Evolutionary conservation across 2,888 invertebrate genomes (phyloP).

Genomic region (Callyntrura sp.): DNA sequence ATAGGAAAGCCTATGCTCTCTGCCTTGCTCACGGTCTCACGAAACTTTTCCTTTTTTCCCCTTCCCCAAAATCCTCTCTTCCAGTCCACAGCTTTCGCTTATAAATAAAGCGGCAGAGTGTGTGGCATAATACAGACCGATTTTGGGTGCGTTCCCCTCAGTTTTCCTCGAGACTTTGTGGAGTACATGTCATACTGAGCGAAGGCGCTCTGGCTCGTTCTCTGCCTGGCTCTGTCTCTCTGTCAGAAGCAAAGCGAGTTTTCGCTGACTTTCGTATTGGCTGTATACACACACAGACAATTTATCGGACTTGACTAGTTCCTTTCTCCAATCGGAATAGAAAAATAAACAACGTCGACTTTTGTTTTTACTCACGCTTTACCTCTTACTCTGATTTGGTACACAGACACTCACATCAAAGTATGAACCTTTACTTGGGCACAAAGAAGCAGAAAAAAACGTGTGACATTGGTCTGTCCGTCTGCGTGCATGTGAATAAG

Average conservation of each 20-base stretch:
- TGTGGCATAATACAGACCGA: neutral
- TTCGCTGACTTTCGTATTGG: neutral
- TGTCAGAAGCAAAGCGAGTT: neutral
- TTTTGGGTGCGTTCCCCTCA: slow-evolving; percentile 69
- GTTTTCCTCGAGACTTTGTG: slow-evolving; percentile 57
- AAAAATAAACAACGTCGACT: too few relatives aligned
- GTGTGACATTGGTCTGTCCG: too few relatives aligned
- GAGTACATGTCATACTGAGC: slow-evolving; percentile 9
- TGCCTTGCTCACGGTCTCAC: neutral
- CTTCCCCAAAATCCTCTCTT: neutral
- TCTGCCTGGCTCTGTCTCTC: neutral
- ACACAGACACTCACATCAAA: neutral
- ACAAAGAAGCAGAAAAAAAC: neutral
- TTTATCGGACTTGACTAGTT: too few relatives aligned
- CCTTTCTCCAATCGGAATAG: too few relatives aligned
- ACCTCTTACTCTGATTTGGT: neutral
- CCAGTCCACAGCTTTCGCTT: too few relatives aligned
- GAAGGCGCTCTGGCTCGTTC: neutral
- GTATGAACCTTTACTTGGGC: neutral
- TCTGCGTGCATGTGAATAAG: neutral
- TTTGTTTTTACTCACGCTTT: neutral
- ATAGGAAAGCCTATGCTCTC: neutral
- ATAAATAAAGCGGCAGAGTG: neutral
- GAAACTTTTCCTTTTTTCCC: neutral
- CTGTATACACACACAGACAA: neutral